Evolutionary conservation across 2,888 invertebrate species (phyloP).

Genomic region (Drosophila colorata): DNA sequence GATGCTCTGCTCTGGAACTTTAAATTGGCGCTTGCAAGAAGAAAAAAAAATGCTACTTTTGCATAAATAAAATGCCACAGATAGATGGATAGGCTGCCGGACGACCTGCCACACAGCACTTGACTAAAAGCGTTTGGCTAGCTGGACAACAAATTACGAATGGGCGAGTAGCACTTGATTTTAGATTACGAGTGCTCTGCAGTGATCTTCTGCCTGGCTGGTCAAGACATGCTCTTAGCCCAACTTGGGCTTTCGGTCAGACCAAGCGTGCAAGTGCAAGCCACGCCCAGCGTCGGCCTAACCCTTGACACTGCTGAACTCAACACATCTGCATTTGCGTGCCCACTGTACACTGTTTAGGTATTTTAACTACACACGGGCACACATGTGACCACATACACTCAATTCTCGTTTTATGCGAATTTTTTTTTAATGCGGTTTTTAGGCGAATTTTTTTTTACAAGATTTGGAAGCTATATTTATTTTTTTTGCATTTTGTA

Average conservation of each 20-base stretch:
- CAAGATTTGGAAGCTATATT: no score
- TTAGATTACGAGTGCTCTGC: constrained; percentile 48
- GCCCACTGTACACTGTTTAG: constrained; percentile 14
- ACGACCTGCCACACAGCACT: constrained; percentile 30
- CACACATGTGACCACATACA: neutral
- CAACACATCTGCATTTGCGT: constrained; percentile 18
- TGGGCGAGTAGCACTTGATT: constrained; percentile 52
- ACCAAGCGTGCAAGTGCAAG: constrained; percentile 6
- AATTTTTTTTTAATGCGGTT: no score
- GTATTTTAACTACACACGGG: constrained; percentile 4
- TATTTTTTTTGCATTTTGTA: no score
- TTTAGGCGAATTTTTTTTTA: no score
- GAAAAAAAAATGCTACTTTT: constrained; percentile 65
- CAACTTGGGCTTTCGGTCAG: constrained; percentile 1
- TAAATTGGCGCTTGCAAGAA: constrained; percentile 53
- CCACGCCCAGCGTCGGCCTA: constrained; percentile 21
- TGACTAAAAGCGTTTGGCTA: constrained; percentile 35
- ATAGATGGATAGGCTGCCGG: constrained; percentile 59
- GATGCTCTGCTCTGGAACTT: constrained; percentile 53
- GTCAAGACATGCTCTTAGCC: constrained; percentile 16
- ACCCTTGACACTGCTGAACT: constrained; percentile 29
- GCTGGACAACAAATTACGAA: constrained; percentile 51
- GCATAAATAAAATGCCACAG: constrained; percentile 72
- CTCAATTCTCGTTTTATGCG: no score
- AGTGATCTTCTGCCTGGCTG: constrained; percentile 45